phyloP scores from a whole-genome alignment of 2,888 invertebrate species.

The Sinodicranocentrus sp. region DNA sequence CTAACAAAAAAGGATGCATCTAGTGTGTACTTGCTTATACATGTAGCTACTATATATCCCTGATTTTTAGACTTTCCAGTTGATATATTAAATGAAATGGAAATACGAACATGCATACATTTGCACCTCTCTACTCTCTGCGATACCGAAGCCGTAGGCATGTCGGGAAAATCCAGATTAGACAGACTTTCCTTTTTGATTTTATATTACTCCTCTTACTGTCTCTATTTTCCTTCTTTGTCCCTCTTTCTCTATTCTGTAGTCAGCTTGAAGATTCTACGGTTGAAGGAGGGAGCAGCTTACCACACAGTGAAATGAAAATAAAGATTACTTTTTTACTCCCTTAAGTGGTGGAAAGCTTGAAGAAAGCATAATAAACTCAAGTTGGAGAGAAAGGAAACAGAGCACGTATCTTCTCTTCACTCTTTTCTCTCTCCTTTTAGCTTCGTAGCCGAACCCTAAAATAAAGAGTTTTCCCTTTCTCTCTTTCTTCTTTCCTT shows the following conservation, averaged over 20 bases:
- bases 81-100: not conserved
- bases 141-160: conserved; percentile 21
- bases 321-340: conserved; percentile 59
- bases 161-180: conserved; percentile 9
- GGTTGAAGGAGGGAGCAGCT: conserved; percentile 34
- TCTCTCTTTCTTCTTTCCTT: conserved; percentile 5
- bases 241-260: not conserved
- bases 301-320: conserved; percentile 51
- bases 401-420: conserved; percentile 57
- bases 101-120: not conserved
- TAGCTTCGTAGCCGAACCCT: not conserved
- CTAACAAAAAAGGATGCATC: no score
- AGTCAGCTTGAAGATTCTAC: conserved; percentile 38
- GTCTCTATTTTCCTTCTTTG: not conserved
- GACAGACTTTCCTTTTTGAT: conserved; percentile 14
- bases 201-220: not conserved
- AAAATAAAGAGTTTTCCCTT: not conserved
- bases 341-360: conserved; percentile 19
- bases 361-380: conserved; percentile 59
- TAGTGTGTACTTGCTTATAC: no score
- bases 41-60: no score
- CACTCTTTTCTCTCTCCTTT: conserved; percentile 33
- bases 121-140: no score
- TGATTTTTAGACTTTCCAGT: no score
- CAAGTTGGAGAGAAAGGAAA: conserved; percentile 40